These are phyloP conservation scores for Podiceps cristatus DNA, from an alignment of 2,113 vertebrate genomes.

Conservation along the genomic window DNA sequence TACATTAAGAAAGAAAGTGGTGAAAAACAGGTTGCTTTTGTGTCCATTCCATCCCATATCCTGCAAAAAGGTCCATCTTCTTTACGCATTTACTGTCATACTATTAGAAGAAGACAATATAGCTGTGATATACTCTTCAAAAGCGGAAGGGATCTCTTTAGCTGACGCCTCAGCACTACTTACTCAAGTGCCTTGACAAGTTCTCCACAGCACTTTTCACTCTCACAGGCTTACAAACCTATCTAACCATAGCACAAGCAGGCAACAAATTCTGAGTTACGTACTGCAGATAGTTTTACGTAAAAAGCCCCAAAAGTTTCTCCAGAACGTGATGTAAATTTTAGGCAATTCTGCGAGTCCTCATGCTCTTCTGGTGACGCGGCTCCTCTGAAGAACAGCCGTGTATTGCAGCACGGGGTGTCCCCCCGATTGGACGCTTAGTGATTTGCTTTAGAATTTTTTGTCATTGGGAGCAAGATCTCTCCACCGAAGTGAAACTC, in stretches of 20 bases:
- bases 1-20: neutral
- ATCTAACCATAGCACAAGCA: neutral
- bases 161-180: neutral
- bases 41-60: neutral
- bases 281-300: neutral
- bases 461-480: neutral
- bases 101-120: neutral
- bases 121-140: neutral
- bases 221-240: neutral
- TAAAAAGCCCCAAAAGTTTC: neutral
- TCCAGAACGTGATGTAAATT: neutral
- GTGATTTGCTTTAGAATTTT: neutral
- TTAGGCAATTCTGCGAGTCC: neutral
- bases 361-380: neutral
- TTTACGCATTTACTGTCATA: neutral
- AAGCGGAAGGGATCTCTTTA: neutral
- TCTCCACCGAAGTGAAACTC: neutral
- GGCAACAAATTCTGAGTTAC: neutral
- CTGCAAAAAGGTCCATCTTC: neutral
- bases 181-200: neutral
- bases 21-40: neutral
- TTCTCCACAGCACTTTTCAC: neutral
- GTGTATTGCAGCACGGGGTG: neutral
- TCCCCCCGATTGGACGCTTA: neutral
- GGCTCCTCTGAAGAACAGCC: neutral